These are phyloP conservation scores for Helleia helle DNA, from an alignment of 2,888 invertebrate genomes.

Conservation along the genomic window DNA sequence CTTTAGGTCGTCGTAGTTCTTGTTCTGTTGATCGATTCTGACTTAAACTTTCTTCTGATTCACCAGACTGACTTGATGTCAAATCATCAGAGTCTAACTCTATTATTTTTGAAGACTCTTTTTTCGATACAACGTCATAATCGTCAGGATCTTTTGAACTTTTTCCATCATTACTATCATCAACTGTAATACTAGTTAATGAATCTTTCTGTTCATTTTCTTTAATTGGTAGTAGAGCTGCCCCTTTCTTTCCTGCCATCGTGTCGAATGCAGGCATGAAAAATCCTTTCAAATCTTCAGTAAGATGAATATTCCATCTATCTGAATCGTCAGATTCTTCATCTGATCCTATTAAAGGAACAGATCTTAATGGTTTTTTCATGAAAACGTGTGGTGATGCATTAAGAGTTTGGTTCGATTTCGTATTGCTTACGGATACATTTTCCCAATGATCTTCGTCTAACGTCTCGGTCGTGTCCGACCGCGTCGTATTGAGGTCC, in stretches of 20 bases:
- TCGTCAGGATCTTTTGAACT: constrained; percentile 4
- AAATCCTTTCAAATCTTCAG: constrained; percentile 24
- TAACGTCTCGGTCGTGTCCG: constrained; percentile 13
- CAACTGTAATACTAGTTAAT: not conserved
- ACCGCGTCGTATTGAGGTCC: constrained; percentile 11
- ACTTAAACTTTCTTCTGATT: constrained; percentile 10
- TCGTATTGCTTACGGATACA: constrained; percentile 12
- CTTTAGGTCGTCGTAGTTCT: constrained; percentile 35
- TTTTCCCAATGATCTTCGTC: constrained; percentile 25
- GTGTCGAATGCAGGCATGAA: constrained; percentile 17
- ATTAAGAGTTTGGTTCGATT: not conserved
- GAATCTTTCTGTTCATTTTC: not conserved
- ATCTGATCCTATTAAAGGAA: constrained; percentile 39
- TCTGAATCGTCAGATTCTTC: constrained; percentile 28
- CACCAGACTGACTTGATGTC: constrained; percentile 21
- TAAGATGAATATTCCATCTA: constrained; percentile 36
- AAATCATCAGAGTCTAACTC: constrained; percentile 36
- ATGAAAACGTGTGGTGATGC: constrained; percentile 19
- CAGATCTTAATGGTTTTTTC: constrained; percentile 35
- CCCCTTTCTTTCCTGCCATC: constrained; percentile 5
- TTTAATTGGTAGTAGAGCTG: not conserved
- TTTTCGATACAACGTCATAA: constrained; percentile 9
- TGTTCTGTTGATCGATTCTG: constrained; percentile 14
- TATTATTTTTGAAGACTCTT: constrained; percentile 11
- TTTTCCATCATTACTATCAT: not conserved